These are phyloP conservation scores for Cisticola juncidis DNA, from an alignment of 2,113 vertebrate genomes.

Conservation along the genomic window DNA sequence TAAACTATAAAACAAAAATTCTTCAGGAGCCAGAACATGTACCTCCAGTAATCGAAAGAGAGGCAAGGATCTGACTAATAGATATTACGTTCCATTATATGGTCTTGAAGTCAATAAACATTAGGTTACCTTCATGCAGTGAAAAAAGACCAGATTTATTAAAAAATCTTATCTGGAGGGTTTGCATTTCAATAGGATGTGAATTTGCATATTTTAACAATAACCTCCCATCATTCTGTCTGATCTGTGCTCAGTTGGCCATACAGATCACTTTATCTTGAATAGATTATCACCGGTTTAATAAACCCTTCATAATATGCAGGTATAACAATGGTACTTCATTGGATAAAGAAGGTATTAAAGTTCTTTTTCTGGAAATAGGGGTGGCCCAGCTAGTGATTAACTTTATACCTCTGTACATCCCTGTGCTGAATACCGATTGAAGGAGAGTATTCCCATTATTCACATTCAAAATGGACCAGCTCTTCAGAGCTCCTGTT, in stretches of 20 bases:
- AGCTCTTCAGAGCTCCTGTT: constrained; percentile 17
- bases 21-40: constrained; percentile 47
- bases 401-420: constrained; percentile 71
- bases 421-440: constrained; percentile 71
- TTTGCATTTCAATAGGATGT: constrained; percentile 83
- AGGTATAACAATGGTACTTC: constrained; percentile 77
- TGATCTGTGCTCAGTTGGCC: constrained; percentile 73
- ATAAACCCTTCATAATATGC: constrained; percentile 80
- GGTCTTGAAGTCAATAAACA: constrained; percentile 75
- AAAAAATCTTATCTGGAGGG: constrained; percentile 85
- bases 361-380: constrained; percentile 73
- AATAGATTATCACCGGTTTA: constrained; percentile 77
- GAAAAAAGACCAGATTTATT: constrained; percentile 79
- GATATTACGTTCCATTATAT: constrained; percentile 63
- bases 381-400: constrained; percentile 69
- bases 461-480: constrained; percentile 45
- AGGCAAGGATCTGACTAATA: constrained; percentile 70
- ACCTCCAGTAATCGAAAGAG: constrained; percentile 66
- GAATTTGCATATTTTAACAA: constrained; percentile 87
- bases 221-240: constrained; percentile 79
- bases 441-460: constrained; percentile 70
- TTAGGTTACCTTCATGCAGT: constrained; percentile 76
- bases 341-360: constrained; percentile 77
- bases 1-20: constrained; percentile 70
- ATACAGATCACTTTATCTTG: constrained; percentile 80